Base-by-base conservation (phyloP, 1,140 invertebrate species). In the Plectus sambesii region DNA sequence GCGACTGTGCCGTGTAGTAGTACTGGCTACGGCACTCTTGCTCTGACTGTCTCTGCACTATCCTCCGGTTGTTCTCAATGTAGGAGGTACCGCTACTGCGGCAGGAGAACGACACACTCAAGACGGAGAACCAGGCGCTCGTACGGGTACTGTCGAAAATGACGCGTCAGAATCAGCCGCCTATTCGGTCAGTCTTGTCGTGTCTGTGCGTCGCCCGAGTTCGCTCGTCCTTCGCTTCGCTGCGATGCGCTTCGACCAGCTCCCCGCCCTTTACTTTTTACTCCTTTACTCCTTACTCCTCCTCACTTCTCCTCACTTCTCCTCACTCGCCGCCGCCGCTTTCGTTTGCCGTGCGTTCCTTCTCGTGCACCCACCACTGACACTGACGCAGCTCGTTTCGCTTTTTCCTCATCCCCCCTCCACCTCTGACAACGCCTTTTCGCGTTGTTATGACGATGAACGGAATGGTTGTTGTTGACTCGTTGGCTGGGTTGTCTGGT, bases 111-210 rank as follows among this genome's bases (percentile, higher is more conserved):
- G 8, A 27, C n/a, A 40, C 51, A 19, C 26, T 55, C 15, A 53
- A 55, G 25, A 27, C 53, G 12, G 53, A 55, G 30, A 55, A 55
- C 17, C 42, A 55, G 9, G 53, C 53, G n/a, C 43, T 55, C 9
- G 55, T 55, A 29, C 53, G 53, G 4, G 53, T 55, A 17, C 38
- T 55, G n/a, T 55, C 47, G 5, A 55, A 55, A 39, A 30, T 51
- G 19, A 56, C 27, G 37, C 53, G 53, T 26, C 45, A 49, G 15
- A 46, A 55, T 41, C 40, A 20, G 12, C 9, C 40, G 9, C 42
- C 51, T 36, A 51, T n/a, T n/a, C n/a, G n/a, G n/a, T n/a, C n/a
- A n/a, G n/a, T 27, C 15, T 41, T 20, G 26, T 41, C 6, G 6
- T 48, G 22, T 43, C 49, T 6, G 6, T 47, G 6, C 6, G 6